These are phyloP conservation scores for Cryptocheilus praepositus DNA, from an alignment of 2,888 invertebrate genomes.

Conservation along the genomic window DNA sequence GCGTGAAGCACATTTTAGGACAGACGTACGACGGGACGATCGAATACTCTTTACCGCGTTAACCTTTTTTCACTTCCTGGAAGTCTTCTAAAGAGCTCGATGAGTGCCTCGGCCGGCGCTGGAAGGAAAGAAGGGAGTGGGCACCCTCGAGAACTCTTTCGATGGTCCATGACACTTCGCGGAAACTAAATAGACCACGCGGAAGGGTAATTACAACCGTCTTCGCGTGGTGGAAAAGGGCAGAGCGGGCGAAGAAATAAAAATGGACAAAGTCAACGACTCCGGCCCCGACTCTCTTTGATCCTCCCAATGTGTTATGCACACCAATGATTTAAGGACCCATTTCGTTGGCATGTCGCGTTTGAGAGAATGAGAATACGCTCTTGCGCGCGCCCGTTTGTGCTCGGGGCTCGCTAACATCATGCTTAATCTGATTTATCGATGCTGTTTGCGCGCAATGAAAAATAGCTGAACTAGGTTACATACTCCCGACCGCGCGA, in stretches of 20 bases:
- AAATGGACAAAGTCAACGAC: slow-evolving; percentile 41
- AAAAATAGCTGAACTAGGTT: slow-evolving; percentile 68
- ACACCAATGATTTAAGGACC: slow-evolving; percentile 69
- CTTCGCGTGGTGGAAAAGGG: slow-evolving; percentile 46
- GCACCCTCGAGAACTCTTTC: slow-evolving; percentile 58
- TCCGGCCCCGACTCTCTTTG: slow-evolving; percentile 63
- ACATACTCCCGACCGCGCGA: slow-evolving; percentile 41
- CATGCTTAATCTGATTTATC: slow-evolving; percentile 70
- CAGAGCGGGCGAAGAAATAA: slow-evolving; percentile 28
- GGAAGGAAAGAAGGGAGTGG: background rate
- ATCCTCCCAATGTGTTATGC: slow-evolving; percentile 69
- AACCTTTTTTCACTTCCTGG: slow-evolving; percentile 54
- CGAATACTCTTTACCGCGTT: slow-evolving; percentile 26
- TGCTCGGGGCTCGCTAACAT: slow-evolving; percentile 55
- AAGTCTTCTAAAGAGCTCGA: slow-evolving; percentile 47
- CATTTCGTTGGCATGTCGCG: slow-evolving; percentile 44
- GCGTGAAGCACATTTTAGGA: slow-evolving; percentile 15
- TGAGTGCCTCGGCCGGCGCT: slow-evolving; percentile 17
- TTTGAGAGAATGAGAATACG: background rate
- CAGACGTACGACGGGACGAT: slow-evolving; percentile 35
- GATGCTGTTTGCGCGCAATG: slow-evolving; percentile 63
- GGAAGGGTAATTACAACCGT: slow-evolving; percentile 68
- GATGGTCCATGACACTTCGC: slow-evolving; percentile 65
- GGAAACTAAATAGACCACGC: slow-evolving; percentile 68
- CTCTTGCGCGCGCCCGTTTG: slow-evolving; percentile 27